A percentile compares a stretch with the other conserved stretches of the same genome.
phyloP scores from a whole-genome alignment of 2,888 invertebrate species.

The Caenorhabditis angaria region DNA sequence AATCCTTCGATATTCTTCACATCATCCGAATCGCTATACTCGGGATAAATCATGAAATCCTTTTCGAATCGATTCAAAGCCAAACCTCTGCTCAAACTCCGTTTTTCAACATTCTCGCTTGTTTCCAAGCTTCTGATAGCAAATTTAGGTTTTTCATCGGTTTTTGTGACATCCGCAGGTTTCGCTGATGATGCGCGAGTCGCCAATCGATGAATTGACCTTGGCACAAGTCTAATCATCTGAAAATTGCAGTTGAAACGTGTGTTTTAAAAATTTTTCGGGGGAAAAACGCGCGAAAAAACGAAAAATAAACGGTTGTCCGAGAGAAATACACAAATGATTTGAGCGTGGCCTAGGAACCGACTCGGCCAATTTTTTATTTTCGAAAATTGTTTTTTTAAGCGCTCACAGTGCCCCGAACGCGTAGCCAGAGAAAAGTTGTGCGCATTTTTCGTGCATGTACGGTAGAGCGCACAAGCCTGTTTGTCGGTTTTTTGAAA shows the following conservation, averaged over 20 bases:
- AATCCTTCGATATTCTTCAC: slow-evolving; percentile 64
- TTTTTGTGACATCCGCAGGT: not conserved
- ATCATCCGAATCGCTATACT: slow-evolving; percentile 68
- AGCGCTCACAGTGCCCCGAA: too few relatives aligned
- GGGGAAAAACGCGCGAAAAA: too few relatives aligned
- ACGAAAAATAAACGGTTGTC: not conserved
- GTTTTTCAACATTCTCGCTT: slow-evolving; percentile 59
- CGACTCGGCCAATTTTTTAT: not conserved
- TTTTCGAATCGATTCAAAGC: slow-evolving; percentile 70
- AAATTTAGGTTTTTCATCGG: slow-evolving; percentile 6
- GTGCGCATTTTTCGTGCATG: too few relatives aligned
- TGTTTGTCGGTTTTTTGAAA: too few relatives aligned
- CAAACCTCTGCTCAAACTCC: slow-evolving; percentile 64
- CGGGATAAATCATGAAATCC: slow-evolving; percentile 72
- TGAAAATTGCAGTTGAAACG: too few relatives aligned
- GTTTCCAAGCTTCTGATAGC: slow-evolving; percentile 27
- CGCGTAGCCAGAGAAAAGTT: too few relatives aligned
- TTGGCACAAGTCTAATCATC: not conserved
- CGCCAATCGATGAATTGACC: not conserved
- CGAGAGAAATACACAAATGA: not conserved
- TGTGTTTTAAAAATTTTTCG: not conserved
- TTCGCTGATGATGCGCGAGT: not conserved
- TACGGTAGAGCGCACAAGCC: too few relatives aligned
- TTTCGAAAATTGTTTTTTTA: too few relatives aligned
- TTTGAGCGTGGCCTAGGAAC: not conserved